Evolutionary conservation across 2,888 invertebrate species (phyloP).

Genomic region (Cylindroiulus punctatus): DNA sequence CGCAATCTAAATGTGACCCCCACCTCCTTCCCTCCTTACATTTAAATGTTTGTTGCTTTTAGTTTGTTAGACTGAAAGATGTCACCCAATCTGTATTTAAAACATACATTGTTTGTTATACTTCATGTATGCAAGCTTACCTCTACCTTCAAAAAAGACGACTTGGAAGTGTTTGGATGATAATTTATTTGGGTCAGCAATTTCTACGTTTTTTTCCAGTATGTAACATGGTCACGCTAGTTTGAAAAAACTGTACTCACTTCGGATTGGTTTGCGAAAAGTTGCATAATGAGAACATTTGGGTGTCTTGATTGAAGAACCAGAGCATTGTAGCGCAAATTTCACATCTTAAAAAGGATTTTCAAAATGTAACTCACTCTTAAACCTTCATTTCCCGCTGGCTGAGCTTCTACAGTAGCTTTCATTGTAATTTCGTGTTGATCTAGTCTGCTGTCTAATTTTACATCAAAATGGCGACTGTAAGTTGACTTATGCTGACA

Average conservation of each 20-base stretch:
- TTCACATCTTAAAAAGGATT: constrained; percentile 24
- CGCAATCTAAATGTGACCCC: too few relatives aligned
- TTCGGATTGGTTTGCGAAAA: background rate
- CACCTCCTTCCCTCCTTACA: background rate
- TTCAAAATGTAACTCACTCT: background rate
- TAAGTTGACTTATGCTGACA: background rate
- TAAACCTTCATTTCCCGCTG: background rate
- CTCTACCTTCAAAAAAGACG: background rate
- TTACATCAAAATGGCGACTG: background rate
- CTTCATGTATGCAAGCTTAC: background rate
- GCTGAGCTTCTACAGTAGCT: background rate
- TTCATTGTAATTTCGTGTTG: background rate
- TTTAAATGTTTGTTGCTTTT: background rate
- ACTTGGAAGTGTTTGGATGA: background rate
- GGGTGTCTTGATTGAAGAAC: constrained; percentile 9
- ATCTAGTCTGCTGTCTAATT: background rate
- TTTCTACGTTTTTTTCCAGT: background rate
- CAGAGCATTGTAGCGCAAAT: background rate
- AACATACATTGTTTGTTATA: background rate
- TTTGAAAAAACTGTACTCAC: background rate
- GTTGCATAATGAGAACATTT: background rate
- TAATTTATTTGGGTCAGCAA: background rate
- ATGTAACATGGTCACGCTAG: constrained; percentile 29
- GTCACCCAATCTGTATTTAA: constrained; percentile 1
- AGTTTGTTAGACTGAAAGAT: background rate